These are phyloP conservation scores for Pteromalus puparum DNA, from an alignment of 1,140 invertebrate species.

Conservation along the genomic window DNA sequence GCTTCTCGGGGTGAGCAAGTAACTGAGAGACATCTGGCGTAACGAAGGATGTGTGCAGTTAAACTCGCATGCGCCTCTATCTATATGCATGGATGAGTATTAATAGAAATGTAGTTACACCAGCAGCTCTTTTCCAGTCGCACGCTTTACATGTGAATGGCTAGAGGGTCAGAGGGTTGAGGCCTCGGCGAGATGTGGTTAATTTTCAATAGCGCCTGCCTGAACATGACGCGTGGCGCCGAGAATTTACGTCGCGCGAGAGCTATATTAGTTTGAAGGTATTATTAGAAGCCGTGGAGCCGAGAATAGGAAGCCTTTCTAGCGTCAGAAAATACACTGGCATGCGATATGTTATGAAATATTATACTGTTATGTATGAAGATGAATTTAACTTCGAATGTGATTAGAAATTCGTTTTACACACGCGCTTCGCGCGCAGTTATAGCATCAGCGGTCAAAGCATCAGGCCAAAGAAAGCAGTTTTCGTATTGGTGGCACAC, in stretches of 20 bases:
- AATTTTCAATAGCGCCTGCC: conserved; percentile 49
- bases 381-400: no score
- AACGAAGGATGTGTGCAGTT: background rate
- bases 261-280: background rate
- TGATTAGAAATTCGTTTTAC: no score
- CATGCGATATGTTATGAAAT: background rate
- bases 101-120: conserved; percentile 17
- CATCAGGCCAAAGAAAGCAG: no score
- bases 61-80: background rate
- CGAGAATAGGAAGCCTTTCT: no score
- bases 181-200: conserved; percentile 42
- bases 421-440: no score
- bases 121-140: conserved; percentile 38
- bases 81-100: background rate
- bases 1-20: no score
- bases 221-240: conserved; percentile 9
- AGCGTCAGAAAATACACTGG: background rate
- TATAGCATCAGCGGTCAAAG: no score
- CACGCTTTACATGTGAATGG: background rate
- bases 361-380: no score
- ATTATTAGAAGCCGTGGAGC: background rate
- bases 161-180: conserved; percentile 33
- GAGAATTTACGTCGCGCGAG: background rate
- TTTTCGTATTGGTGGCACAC: no score
- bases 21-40: background rate